Evolutionary conservation across 1,140 invertebrate species (phyloP).

Genomic region (Diorhabda sublineata): DNA sequence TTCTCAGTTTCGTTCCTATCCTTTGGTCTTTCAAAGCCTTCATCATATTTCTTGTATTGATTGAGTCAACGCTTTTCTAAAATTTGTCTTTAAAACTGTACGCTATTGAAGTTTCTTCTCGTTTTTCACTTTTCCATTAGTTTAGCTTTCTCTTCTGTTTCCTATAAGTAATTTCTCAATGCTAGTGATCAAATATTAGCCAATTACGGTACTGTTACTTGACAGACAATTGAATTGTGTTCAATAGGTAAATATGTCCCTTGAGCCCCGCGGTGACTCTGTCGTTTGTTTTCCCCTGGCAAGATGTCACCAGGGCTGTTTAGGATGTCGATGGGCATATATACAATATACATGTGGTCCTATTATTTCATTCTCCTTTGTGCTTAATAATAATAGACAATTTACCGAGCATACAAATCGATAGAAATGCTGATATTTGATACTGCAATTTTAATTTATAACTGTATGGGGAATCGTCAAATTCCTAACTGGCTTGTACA

Average conservation of each 20-base stretch:
- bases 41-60: too few species aligned
- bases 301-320: slow-evolving; percentile 1
- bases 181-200: neutral
- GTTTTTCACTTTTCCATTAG: too few species aligned
- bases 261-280: neutral
- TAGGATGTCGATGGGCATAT: slow-evolving; percentile 1
- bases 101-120: too few species aligned
- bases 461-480: too few species aligned
- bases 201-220: neutral
- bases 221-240: neutral
- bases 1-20: too few species aligned
- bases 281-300: slow-evolving; percentile 1
- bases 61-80: too few species aligned
- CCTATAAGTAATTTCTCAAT: too few species aligned
- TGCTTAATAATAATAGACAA: slow-evolving; percentile 3
- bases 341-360: slow-evolving; percentile 2
- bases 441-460: neutral
- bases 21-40: too few species aligned
- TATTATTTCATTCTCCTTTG: neutral
- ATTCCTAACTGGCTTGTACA: too few species aligned
- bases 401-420: neutral
- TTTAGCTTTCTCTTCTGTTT: too few species aligned
- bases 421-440: neutral
- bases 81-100: too few species aligned
- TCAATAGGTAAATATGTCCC: neutral